Conservation (phyloP, 2,113 vertebrate species). For the Oostethus manadensis region DNA sequence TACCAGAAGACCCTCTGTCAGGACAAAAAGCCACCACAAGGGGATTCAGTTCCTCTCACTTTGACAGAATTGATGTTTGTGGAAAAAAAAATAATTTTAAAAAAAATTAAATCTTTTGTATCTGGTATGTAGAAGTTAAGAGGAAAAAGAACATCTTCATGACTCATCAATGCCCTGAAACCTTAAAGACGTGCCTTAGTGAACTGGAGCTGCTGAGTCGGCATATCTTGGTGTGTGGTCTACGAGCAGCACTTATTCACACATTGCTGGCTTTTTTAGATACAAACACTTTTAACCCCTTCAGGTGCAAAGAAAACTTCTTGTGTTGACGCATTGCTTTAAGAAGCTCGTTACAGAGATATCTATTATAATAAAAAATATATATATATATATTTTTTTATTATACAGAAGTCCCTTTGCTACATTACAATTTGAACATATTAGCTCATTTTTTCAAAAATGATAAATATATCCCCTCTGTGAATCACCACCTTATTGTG, state of each 20-base stretch:
- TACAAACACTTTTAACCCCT: too few species aligned
- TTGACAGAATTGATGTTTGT: background rate
- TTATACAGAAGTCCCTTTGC: too few species aligned
- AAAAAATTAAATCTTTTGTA: background rate
- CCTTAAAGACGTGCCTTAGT: background rate
- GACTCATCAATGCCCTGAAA: conserved; percentile 14
- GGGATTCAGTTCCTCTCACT: conserved; percentile 41
- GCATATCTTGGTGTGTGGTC: background rate
- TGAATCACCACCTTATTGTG: too few species aligned
- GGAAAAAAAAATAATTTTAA: background rate
- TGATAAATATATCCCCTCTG: too few species aligned
- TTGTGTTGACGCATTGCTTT: too few species aligned
- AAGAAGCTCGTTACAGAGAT: too few species aligned
- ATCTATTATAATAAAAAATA: too few species aligned
- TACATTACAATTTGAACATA: too few species aligned
- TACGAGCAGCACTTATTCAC: background rate
- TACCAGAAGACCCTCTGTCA: conserved; percentile 24
- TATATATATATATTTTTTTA: too few species aligned
- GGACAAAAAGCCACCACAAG: conserved; percentile 19
- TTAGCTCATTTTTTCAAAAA: too few species aligned
- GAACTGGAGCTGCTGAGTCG: background rate
- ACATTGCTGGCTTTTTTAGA: too few species aligned
- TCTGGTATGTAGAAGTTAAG: background rate
- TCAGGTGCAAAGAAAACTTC: background rate
- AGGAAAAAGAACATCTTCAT: background rate